Percentiles rank a stretch among this genome's conserved stretches.
Evolutionary conservation across 2,113 vertebrate species (phyloP).

Genomic region (Aix galericulata): DNA sequence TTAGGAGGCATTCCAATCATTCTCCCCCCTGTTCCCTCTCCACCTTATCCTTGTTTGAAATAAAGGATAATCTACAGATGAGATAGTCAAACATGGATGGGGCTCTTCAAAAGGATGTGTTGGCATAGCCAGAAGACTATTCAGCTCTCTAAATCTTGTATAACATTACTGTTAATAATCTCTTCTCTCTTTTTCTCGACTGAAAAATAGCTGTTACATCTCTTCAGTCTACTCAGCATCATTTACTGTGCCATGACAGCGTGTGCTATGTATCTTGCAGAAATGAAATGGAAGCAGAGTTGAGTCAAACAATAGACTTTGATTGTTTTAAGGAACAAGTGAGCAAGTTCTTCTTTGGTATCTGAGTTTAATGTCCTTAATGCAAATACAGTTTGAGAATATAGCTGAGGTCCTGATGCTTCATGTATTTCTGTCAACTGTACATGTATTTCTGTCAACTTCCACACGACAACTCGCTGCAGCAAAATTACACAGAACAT

Average conservation of each 20-base stretch:
- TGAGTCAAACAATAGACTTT: neutral
- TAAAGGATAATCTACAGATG: neutral
- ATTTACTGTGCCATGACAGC: neutral
- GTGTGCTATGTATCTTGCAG: neutral
- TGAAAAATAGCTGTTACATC: neutral
- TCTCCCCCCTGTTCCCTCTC: neutral
- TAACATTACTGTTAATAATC: neutral
- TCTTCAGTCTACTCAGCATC: neutral
- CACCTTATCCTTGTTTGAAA: neutral
- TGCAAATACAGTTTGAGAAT: neutral
- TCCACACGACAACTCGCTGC: neutral
- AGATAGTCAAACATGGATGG: neutral
- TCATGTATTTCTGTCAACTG: accelerated
- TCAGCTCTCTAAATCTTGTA: neutral
- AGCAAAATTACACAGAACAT: neutral
- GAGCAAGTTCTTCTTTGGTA: neutral
- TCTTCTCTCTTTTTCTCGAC: neutral
- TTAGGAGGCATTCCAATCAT: neutral
- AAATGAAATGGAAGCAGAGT: neutral
- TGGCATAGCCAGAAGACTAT: neutral
- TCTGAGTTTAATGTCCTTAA: neutral
- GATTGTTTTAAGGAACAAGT: neutral
- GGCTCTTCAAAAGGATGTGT: neutral
- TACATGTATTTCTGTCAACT: neutral
- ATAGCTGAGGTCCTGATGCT: neutral